Base-by-base conservation (phyloP, 2,888 invertebrate genomes). In the Lottia gigantea region DNA sequence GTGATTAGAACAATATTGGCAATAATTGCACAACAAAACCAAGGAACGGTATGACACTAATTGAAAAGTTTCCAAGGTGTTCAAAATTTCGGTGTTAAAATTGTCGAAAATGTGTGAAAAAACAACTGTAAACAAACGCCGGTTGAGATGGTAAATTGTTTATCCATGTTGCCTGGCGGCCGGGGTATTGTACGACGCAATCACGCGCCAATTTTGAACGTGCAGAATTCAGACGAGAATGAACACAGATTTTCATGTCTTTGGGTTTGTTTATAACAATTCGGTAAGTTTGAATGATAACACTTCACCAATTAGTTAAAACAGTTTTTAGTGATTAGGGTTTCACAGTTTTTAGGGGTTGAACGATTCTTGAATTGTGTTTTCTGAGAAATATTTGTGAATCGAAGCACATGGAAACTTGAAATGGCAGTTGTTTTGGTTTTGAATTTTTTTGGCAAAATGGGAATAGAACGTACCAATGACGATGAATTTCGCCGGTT, bases 131-230 rank as follows among this genome's bases (percentile, higher is more conserved):
- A 46, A 23, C 64, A 46, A 62, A 31, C 31, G 14, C 64, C 46
- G 15, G 19, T 23, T 40, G 25, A 46, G 12, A 64, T n/a, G n/a
- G 16, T 46, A 25, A 65, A 12, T 19, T n/a, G 61, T 16, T 63
- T 79, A 80, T 78, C 68, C 82, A 66, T 68, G 71, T 73, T 73
- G 55, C 73, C 55, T 79, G 82, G 81, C 79, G 74, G 63, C n/a
- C 63, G 64, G 66, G 75, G 79, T 77, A 80, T 61, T 55, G 74
- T 74, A 71, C 73, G 72, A 75, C 69, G 71, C 80, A 75, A 80
- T 83, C 83, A 84, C 84, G 84, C 84, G 84, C 84, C 84, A 84
- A 82, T 80, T 84, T 84, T 79, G 82, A 84, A 84, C 80, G 80
- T 79, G 76, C 75, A 55, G 23, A 63, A 62, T 46, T 68, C 68